Evolutionary conservation across 1,140 invertebrate genomes (phyloP), one percentile per base, ranked within the genome.

Genomic region (Trichomalopsis sarcophagae): DNA sequence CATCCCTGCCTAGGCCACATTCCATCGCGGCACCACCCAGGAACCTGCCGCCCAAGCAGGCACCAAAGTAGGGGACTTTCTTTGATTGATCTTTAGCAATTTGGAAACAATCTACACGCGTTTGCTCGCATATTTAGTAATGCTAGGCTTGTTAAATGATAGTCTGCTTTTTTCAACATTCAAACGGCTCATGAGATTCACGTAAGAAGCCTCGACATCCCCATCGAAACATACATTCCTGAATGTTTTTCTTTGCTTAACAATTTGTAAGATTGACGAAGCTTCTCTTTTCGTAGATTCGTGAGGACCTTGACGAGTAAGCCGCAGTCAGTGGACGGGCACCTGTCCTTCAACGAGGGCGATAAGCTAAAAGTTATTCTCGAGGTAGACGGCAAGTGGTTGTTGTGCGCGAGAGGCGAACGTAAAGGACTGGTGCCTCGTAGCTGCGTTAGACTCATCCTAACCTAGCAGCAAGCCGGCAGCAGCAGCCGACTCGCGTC

Each of bases 341-440:
- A 97, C 88, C 92, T 97, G n/a, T 95, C 96, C 23, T 97, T 96
- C 92, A 96, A 95, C 87, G 96, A 97, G 89, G 96, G 96, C 1
- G 96, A 97, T 87, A 94, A 94, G 75, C 92, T 97, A 33, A 95
- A 95, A 87, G 94, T 97, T 5, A 95, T 97, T 66, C 92, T 97
- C 40, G 96, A 97, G 87, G 96, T 97, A 17, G 96, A 97, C 90
- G 95, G 95, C 87, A 96, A 96, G 89, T 96, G 96, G 95, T 91
- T 97, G 81, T 91, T 97, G 33, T 97, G 96, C 90, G 96, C 96
- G 87, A 93, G 95, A 85, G 96, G 96, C 27, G 95, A 96, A n/a
- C 95, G 95, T 82, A 97, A 97, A 90, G 96, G 96, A 82, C 93
- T 97, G 17, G 96, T 97, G 33, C 96, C 96, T 2, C 94, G 95